phyloP scores from a whole-genome alignment of 1,140 invertebrate species.

The Aphidius gifuensis region DNA sequence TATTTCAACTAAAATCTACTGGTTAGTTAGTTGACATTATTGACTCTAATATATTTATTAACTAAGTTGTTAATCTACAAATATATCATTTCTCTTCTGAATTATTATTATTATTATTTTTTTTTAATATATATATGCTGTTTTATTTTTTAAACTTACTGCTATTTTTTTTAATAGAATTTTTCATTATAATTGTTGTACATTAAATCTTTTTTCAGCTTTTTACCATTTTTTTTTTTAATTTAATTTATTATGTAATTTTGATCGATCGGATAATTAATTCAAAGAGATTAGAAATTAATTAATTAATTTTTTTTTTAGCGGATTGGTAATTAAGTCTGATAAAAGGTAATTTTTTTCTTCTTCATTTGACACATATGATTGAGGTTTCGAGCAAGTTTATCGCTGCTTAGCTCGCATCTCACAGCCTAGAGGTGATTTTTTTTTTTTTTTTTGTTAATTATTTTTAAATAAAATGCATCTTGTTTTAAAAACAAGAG shows the following conservation, averaged over 20 bases:
- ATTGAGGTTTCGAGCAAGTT: conserved; percentile 52
- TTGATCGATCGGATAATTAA: not conserved
- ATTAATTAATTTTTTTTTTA: conserved; percentile 9
- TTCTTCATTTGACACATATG: conserved; percentile 49
- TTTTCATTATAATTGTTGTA: conserved; percentile 20
- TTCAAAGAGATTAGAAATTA: conserved; percentile 3
- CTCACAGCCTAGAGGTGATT: conserved; percentile 53
- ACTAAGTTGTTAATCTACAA: conserved; percentile 49
- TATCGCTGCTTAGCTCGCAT: conserved; percentile 49
- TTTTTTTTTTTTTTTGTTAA: too few species aligned
- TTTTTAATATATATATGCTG: too few species aligned
- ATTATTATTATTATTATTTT: not conserved
- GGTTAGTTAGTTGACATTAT: conserved; percentile 50
- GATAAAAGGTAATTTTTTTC: conserved; percentile 35
- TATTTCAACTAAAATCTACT: conserved; percentile 27
- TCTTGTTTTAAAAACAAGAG: conserved; percentile 27
- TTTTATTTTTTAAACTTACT: not conserved
- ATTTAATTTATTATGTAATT: not conserved
- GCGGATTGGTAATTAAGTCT: conserved; percentile 32
- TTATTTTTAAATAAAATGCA: conserved; percentile 26
- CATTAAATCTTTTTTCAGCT: conserved; percentile 19
- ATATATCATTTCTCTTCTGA: conserved; percentile 35
- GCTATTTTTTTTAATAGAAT: conserved; percentile 20
- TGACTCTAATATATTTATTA: conserved; percentile 43
- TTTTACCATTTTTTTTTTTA: conserved; percentile 9